Conservation (phyloP, 2,888 invertebrate genomes). For the Hyppa rectilinea region DNA sequence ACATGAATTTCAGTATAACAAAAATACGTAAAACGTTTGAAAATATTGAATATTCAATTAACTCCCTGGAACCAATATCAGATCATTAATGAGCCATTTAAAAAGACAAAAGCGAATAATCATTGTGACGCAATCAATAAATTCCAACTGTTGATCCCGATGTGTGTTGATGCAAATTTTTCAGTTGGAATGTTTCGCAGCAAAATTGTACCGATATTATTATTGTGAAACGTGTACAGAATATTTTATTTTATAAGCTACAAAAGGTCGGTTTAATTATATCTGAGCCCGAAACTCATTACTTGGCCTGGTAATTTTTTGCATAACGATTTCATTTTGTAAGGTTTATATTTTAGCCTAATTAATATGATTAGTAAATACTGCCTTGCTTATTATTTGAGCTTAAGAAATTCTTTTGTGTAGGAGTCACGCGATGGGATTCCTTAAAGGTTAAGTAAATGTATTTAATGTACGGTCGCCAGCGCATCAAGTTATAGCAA, state of each 20-base stretch:
- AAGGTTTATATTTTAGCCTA: slow-evolving; percentile 24
- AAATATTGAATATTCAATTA: neutral
- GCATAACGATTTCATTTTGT: slow-evolving; percentile 49
- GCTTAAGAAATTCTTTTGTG: slow-evolving; percentile 27
- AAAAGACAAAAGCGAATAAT: slow-evolving; percentile 3
- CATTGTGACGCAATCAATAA: slow-evolving; percentile 15
- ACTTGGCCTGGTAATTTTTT: slow-evolving; percentile 45
- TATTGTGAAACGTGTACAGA: slow-evolving; percentile 44
- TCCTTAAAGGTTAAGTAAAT: neutral
- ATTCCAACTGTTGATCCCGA: slow-evolving; percentile 14
- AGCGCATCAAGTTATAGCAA: too few species aligned
- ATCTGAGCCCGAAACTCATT: slow-evolving; percentile 51
- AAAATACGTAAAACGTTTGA: too few species aligned
- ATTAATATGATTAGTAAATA: slow-evolving; percentile 48
- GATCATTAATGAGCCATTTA: slow-evolving; percentile 1
- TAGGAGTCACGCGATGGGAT: slow-evolving; percentile 43
- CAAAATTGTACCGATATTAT: slow-evolving; percentile 28
- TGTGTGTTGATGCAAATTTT: slow-evolving; percentile 29
- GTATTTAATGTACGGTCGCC: neutral
- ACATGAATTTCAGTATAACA: neutral
- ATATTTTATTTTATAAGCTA: slow-evolving; percentile 31
- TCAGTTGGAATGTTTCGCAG: slow-evolving; percentile 11
- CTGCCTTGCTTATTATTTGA: slow-evolving; percentile 26
- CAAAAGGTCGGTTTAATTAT: slow-evolving; percentile 60
- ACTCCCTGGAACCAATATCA: neutral